phyloP scores from a whole-genome alignment of 53 echinoderm and acorn worm species.

The Apostichopus leukothele region DNA sequence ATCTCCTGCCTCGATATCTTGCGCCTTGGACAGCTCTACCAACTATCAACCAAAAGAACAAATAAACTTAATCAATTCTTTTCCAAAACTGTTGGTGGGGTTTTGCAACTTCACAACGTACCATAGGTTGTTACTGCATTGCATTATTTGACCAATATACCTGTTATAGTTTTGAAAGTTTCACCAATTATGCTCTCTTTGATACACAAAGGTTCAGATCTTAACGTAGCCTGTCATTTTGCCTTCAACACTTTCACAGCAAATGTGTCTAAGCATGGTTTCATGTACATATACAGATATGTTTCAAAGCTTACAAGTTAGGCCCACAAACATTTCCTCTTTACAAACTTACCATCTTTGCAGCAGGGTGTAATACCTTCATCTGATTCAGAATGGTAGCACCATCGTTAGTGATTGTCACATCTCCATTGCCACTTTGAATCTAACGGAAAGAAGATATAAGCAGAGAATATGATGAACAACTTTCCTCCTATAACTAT shows the following conservation, averaged over 20 bases:
- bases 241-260: too few relatives aligned
- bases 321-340: not conserved
- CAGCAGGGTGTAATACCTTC: slow-evolving; percentile 92
- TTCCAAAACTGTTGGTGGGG: too few relatives aligned
- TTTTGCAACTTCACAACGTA: too few relatives aligned
- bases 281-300: not conserved
- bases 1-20: slow-evolving; percentile 95
- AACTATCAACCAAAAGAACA: slow-evolving; percentile 56
- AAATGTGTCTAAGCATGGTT: too few relatives aligned
- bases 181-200: too few relatives aligned
- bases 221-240: too few relatives aligned
- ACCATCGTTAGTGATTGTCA: slow-evolving; percentile 97
- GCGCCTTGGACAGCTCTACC: slow-evolving; percentile 93
- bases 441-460: slow-evolving; percentile 55
- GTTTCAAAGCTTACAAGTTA: not conserved
- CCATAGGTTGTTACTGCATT: too few relatives aligned
- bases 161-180: too few relatives aligned
- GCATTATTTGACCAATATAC: too few relatives aligned
- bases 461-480: not conserved
- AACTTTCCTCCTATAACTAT: too few relatives aligned
- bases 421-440: slow-evolving; percentile 89
- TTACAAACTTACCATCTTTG: slow-evolving; percentile 83
- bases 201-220: too few relatives aligned
- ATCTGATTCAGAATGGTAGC: slow-evolving; percentile 96
- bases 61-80: not conserved